Evolutionary conservation across 2,797 vertebrate genomes (phyloP).

Genomic region (Spinibarbus caldwelli): DNA sequence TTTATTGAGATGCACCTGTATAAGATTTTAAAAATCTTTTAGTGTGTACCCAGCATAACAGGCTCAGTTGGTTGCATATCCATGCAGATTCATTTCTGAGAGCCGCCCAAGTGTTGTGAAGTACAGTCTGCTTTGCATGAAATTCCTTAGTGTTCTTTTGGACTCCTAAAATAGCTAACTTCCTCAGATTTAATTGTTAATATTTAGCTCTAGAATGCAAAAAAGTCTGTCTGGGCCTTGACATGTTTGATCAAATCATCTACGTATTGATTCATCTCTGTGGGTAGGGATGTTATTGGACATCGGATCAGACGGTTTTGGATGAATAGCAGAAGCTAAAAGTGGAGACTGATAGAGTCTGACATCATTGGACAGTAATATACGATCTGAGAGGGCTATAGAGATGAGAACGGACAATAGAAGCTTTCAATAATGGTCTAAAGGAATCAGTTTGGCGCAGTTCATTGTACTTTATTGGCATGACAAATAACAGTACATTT

Average conservation of each 20-base stretch:
- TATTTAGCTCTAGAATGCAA: background rate
- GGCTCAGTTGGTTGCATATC: constrained; percentile 14
- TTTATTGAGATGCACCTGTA: too few species aligned
- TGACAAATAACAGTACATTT: background rate
- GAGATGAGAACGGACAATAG: background rate
- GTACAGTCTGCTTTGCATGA: background rate
- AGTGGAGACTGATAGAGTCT: constrained; percentile 11
- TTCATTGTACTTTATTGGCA: background rate
- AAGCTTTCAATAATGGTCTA: background rate
- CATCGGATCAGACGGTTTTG: constrained; percentile 7
- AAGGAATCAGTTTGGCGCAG: background rate
- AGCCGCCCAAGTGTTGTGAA: background rate
- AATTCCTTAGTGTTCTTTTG: background rate
- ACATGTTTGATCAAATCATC: background rate
- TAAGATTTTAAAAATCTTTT: too few species aligned
- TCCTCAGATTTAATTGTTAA: background rate
- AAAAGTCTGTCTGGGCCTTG: background rate
- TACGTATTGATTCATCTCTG: constrained; percentile 19
- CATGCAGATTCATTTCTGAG: background rate
- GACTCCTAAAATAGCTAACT: background rate
- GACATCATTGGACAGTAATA: constrained; percentile 1
- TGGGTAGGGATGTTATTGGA: constrained; percentile 4
- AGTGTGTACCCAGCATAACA: too few species aligned
- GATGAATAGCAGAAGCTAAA: constrained; percentile 26
- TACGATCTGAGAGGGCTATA: too few species aligned